Conservation (phyloP, 2,113 vertebrate species). For the Sitta europaea region DNA sequence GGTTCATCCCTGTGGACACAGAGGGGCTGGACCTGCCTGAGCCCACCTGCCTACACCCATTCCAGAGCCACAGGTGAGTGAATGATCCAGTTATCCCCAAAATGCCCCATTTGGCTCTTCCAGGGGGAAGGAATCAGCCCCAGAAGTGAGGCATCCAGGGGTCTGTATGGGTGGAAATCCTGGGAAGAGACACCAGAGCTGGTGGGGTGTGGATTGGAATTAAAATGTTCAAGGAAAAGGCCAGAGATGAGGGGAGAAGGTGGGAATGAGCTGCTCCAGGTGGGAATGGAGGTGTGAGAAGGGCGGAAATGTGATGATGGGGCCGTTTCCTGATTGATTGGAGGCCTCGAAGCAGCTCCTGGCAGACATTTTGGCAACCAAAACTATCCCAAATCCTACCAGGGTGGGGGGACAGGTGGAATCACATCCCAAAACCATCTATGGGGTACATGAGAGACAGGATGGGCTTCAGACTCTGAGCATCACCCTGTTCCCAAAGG, state of each 20-base stretch:
- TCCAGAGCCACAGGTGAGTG: background rate
- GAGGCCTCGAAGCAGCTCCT: background rate
- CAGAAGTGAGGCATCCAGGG: background rate
- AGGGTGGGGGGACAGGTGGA: accelerated
- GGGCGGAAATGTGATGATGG: background rate
- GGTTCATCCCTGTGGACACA: background rate
- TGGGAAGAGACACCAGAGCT: background rate
- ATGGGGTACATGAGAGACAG: accelerated
- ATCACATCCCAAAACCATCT: accelerated
- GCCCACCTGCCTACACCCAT: background rate
- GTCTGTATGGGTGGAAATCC: background rate
- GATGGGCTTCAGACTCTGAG: background rate
- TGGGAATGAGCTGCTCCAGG: background rate
- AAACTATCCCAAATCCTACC: background rate
- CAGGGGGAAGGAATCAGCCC: background rate
- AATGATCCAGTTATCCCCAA: background rate
- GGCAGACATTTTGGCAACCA: background rate
- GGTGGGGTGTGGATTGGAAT: background rate
- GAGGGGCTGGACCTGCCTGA: background rate
- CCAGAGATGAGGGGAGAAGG: background rate
- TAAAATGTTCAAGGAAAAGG: background rate
- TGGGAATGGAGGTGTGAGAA: accelerated
- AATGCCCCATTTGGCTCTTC: background rate
- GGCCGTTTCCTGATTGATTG: accelerated
- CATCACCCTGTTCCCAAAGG: accelerated